phyloP scores from a whole-genome alignment of 2,888 invertebrate species.

The Steinernema scapterisci region DNA sequence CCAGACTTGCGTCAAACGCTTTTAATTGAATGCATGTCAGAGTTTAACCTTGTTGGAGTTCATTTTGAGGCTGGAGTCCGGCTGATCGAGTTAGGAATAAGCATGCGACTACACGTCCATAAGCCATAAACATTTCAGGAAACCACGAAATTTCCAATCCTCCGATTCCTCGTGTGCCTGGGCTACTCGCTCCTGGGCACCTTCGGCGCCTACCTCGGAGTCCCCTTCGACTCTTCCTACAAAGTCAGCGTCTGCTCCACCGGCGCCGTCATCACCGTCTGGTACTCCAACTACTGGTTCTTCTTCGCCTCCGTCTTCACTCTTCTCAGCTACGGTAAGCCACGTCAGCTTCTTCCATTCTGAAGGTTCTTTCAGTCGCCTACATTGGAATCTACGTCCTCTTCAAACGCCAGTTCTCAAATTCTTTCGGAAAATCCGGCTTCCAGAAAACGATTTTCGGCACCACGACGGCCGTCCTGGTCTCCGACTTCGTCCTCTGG shows the following conservation, averaged over 20 bases:
- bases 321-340: background rate
- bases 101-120: no score
- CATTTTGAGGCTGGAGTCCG: no score
- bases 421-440: background rate
- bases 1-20: no score
- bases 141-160: background rate
- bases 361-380: background rate
- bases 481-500: constrained; percentile 19
- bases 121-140: no score
- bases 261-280: constrained; percentile 8
- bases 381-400: constrained; percentile 23
- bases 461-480: constrained; percentile 14
- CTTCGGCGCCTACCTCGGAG: background rate
- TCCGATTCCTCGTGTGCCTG: constrained; percentile 26
- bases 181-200: constrained; percentile 24
- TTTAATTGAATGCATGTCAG: no score
- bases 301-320: constrained; percentile 29
- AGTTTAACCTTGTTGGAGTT: no score
- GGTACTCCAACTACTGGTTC: constrained; percentile 32
- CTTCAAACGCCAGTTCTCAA: background rate
- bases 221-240: background rate
- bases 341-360: background rate
- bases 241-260: constrained; percentile 15
- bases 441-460: background rate
- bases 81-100: no score